These are phyloP conservation scores for Leucopsar rothschildi DNA, from an alignment of 2,113 vertebrate species.

Conservation along the genomic window DNA sequence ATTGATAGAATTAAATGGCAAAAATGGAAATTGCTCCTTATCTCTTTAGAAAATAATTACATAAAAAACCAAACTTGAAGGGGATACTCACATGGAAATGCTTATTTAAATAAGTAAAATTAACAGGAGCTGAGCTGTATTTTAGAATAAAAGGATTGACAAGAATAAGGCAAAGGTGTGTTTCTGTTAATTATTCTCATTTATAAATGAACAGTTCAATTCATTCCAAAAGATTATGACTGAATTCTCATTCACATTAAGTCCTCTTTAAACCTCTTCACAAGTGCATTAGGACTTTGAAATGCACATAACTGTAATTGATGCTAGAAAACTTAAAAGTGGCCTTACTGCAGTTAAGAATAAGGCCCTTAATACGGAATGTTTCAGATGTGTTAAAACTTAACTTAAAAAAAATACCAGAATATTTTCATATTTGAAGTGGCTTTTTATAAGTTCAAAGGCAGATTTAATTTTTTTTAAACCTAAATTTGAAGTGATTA, in stretches of 20 bases:
- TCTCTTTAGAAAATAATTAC: neutral
- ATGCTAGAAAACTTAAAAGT: neutral
- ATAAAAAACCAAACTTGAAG: neutral
- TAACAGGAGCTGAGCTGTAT: neutral
- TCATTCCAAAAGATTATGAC: neutral
- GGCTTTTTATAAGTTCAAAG: neutral
- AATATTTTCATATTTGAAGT: neutral
- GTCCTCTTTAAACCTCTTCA: neutral
- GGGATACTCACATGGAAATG: neutral
- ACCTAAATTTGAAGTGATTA: neutral
- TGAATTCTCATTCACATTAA: neutral
- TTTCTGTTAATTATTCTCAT: neutral
- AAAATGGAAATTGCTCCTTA: neutral
- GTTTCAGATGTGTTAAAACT: neutral
- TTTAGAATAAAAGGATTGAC: neutral
- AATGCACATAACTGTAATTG: neutral
- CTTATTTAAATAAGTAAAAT: neutral
- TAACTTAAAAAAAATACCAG: neutral
- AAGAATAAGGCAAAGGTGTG: neutral
- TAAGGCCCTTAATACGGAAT: neutral
- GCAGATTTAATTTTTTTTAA: neutral
- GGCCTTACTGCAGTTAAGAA: neutral
- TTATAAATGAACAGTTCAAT: constrained; percentile 1
- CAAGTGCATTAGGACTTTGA: neutral
- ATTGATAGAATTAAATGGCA: neutral